Conservation (phyloP, 2,113 vertebrate species). For the Aix galericulata region DNA sequence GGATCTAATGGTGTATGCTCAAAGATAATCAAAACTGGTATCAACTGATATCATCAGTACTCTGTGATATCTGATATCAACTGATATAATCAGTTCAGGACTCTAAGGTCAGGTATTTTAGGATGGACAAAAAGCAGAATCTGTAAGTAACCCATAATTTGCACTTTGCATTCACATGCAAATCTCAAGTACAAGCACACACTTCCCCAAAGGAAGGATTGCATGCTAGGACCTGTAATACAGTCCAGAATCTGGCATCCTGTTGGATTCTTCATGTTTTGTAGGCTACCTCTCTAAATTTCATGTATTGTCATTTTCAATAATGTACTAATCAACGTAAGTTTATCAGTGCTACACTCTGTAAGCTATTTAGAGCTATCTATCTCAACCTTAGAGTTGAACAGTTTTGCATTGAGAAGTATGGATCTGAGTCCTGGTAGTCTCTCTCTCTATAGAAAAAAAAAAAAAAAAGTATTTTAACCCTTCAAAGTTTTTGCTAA, state of each 20-base stretch:
- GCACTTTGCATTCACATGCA: neutral
- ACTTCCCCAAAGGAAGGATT: neutral
- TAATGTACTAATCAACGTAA: neutral
- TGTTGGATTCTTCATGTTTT: neutral
- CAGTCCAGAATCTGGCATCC: neutral
- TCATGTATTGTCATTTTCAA: too few relatives aligned
- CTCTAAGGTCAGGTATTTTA: neutral
- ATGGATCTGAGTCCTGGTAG: neutral
- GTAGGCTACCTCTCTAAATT: neutral
- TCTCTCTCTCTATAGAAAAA: neutral
- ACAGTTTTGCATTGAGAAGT: neutral
- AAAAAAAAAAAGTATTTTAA: neutral
- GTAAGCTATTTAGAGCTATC: neutral
- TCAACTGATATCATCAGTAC: neutral
- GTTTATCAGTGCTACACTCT: neutral
- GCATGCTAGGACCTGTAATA: neutral
- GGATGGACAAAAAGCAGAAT: neutral
- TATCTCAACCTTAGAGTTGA: neutral
- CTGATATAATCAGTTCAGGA: too few relatives aligned
- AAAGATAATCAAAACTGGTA: neutral
- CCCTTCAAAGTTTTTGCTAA: neutral
- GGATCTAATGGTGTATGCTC: neutral
- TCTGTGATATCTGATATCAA: neutral
- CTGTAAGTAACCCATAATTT: neutral
- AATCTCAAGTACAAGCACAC: neutral